phyloP scores from a whole-genome alignment of 2,797 vertebrate genomes.

The Galaxias olidus region DNA sequence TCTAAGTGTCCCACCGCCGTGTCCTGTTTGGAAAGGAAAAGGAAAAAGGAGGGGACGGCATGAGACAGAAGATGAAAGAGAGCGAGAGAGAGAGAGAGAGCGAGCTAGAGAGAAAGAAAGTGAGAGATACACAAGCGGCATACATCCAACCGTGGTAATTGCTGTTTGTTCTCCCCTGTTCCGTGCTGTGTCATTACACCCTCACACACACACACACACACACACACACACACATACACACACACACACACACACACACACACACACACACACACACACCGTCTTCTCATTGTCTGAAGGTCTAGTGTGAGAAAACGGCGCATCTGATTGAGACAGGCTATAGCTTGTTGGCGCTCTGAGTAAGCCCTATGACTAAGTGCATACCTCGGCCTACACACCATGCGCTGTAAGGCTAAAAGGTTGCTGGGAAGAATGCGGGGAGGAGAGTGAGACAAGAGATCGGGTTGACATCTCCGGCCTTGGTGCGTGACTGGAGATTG shows the following conservation, averaged over 20 bases:
- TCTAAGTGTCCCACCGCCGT: too few species aligned
- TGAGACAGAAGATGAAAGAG: too few species aligned
- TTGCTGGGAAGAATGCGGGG: too few species aligned
- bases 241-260: conserved; percentile 16
- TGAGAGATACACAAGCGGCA: conserved; percentile 28
- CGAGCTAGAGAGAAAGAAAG: conserved; percentile 23
- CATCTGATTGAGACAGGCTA: conserved; percentile 55
- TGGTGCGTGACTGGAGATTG: too few species aligned
- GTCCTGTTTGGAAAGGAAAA: too few species aligned
- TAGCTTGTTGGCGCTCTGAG: conserved; percentile 57
- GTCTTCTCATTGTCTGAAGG: conserved; percentile 62
- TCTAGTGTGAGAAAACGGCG: conserved; percentile 59
- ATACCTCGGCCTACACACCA: conserved; percentile 41
- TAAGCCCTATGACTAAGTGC: conserved; percentile 52
- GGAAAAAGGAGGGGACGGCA: too few species aligned
- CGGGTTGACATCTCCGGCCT: too few species aligned
- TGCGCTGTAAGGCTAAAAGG: not conserved
- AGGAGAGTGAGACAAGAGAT: too few species aligned
- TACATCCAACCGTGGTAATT: conserved; percentile 51
- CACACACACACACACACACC: too few species aligned
- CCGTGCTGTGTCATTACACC: conserved; percentile 52
- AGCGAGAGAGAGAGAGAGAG: not conserved
- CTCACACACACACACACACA: conserved; percentile 18
- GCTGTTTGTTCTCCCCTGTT: conserved; percentile 58
- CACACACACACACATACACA: conserved; percentile 34